Evolutionary conservation across 2,797 vertebrate species (phyloP).

Genomic region (Cynopterus sphinx): DNA sequence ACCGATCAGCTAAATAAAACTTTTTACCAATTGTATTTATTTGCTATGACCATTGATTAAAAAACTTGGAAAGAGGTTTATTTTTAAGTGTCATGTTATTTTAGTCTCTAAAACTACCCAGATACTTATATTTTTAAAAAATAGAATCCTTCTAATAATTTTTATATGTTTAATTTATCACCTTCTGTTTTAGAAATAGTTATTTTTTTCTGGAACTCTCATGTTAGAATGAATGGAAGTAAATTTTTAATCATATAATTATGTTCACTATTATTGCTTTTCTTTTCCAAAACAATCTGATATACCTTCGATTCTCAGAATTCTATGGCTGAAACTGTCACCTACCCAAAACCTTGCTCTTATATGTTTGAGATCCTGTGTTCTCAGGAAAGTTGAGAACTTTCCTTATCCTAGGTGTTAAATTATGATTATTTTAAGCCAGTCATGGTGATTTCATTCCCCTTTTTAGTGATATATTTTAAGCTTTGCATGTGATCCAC

Average conservation of each 20-base stretch:
- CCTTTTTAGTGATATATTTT: background rate
- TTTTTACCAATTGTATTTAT: background rate
- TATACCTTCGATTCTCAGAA: background rate
- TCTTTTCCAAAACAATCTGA: background rate
- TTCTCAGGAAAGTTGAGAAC: background rate
- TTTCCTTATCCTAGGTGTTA: background rate
- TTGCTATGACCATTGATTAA: background rate
- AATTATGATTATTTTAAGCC: background rate
- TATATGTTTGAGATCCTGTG: background rate
- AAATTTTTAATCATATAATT: background rate
- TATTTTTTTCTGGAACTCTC: background rate
- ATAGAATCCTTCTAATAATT: background rate
- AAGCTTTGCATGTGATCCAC: background rate
- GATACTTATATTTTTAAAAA: conserved; percentile 41
- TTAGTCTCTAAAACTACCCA: background rate
- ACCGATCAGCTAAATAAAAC: background rate
- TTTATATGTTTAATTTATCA: background rate
- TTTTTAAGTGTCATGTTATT: background rate
- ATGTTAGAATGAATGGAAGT: background rate
- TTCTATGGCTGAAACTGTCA: background rate
- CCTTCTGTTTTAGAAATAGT: background rate
- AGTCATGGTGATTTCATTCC: background rate
- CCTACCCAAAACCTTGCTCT: background rate
- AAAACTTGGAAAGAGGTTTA: background rate
- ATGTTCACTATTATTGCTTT: background rate